Percentiles rank a stretch among this genome's conserved stretches.
phyloP scores from a whole-genome alignment of 2,113 vertebrate species.

The Ictidomys tridecemlineatus region DNA sequence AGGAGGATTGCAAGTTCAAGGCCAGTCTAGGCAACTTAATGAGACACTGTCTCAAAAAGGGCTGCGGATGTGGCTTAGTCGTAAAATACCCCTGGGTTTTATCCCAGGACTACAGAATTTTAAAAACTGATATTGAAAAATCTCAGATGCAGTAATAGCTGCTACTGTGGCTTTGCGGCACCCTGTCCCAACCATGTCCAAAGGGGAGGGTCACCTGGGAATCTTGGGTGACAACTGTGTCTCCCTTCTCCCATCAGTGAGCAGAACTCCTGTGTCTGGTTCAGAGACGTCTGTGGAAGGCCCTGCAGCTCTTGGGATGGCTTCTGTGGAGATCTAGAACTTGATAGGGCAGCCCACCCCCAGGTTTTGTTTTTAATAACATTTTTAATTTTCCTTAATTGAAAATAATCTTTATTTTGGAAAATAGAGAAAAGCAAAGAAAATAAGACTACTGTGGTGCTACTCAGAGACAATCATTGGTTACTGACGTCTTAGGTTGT shows the following conservation, averaged over 20 bases:
- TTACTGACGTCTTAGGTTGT: neutral
- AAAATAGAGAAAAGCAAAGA: neutral
- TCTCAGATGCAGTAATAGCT: neutral
- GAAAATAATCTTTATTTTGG: slow-evolving; percentile 12
- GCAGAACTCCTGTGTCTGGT: neutral
- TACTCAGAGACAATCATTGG: neutral
- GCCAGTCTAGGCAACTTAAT: too few species aligned
- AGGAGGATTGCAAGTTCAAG: too few species aligned
- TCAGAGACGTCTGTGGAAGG: neutral
- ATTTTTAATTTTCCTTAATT: slow-evolving; percentile 39
- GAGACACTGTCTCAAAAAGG: too few species aligned
- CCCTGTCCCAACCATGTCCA: fast-evolving
- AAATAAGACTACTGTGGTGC: neutral
- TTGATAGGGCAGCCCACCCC: neutral
- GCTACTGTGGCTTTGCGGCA: neutral
- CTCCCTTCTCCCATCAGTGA: neutral
- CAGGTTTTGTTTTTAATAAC: slow-evolving; percentile 16
- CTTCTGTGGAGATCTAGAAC: neutral
- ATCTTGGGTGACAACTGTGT: neutral
- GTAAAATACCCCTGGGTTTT: too few species aligned
- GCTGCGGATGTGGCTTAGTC: too few species aligned
- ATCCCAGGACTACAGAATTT: too few species aligned
- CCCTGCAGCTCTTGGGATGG: neutral
- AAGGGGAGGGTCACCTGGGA: neutral
- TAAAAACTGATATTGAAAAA: too few species aligned